Percentiles rank a stretch among this genome's conserved stretches.
phyloP scores from a whole-genome alignment of 1,140 invertebrate genomes.

The Bombyx mandarina region DNA sequence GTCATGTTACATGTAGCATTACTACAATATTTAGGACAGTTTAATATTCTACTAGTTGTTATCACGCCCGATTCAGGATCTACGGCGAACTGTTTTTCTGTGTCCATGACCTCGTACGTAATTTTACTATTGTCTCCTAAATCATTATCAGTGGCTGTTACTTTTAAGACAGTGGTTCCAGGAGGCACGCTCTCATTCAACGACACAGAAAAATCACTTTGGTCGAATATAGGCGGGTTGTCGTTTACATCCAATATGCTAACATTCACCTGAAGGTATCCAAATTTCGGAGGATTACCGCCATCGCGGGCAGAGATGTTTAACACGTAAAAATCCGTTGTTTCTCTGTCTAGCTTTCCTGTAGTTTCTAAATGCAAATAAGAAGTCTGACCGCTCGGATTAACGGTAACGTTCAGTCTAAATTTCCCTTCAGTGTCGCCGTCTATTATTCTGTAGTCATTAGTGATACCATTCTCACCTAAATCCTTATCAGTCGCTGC shows the following conservation, averaged over 20 bases:
- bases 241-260: slow-evolving; percentile 95
- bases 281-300: slow-evolving; percentile 83
- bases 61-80: slow-evolving; percentile 91
- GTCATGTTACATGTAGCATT: slow-evolving; percentile 83
- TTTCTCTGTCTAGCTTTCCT: slow-evolving; percentile 90
- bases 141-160: slow-evolving; percentile 94
- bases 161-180: slow-evolving; percentile 88
- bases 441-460: slow-evolving; percentile 89
- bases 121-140: slow-evolving; percentile 92
- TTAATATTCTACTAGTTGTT: slow-evolving; percentile 82
- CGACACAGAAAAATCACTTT: slow-evolving; percentile 92
- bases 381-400: slow-evolving; percentile 89
- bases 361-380: slow-evolving; percentile 93
- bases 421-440: slow-evolving; percentile 92
- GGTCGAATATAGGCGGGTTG: slow-evolving; percentile 94
- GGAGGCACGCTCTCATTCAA: slow-evolving; percentile 92
- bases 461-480: slow-evolving; percentile 87
- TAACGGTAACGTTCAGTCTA: slow-evolving; percentile 86
- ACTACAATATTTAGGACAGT: slow-evolving; percentile 79
- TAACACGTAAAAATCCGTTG: slow-evolving; percentile 83
- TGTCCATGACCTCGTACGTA: slow-evolving; percentile 89
- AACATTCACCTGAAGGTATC: slow-evolving; percentile 91
- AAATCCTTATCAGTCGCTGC: slow-evolving; percentile 89
- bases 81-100: slow-evolving; percentile 88
- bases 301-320: slow-evolving; percentile 93